Base-by-base conservation (phyloP, 2,888 invertebrate genomes). In the Oegoconia quadripuncta region DNA sequence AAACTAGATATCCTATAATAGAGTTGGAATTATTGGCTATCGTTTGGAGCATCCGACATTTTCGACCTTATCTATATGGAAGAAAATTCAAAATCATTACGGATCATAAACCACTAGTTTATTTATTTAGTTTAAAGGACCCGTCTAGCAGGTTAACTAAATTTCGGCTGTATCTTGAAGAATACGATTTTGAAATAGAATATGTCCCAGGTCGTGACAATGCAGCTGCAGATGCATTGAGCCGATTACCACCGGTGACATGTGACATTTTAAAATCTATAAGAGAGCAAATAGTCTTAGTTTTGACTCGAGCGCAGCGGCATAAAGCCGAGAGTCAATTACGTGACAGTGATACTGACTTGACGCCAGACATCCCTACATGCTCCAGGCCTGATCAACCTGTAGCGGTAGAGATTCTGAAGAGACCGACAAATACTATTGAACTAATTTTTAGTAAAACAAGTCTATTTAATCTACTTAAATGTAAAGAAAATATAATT, bases 91-190 rank as follows among this genome's bases (percentile, higher is more conserved):
- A 28, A 9, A 14, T 28, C 4, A 3, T 13, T 4, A 28, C 28
- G 3, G 28, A 28, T 14, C 28, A 28, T 9, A 28, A 28, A 13
- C 28, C 28, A 20, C 5, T n/a, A n/a, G n/a, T n/a, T n/a, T n/a
- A 42, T 43, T 28, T 53, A 7, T 46, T 46, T 27, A 41, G 39
- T 7, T 17, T 48, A 9, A 48, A 43, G 18, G 43, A 48, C 16
- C 46, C 48, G 0, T 37, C 34, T n/a, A 48, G 40, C 2, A 20
- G 45, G 16, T 27, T 52, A 2, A 44, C 43, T 1, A 41, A 47
- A 8, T 51, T 48, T 44, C 3, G 43, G 3, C 12, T 51, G 6
- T 33, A 20, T 8, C 23, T 45, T 13, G 37, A 31, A 22, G 40
- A 44, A 28, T 42, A 41, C 20, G 31, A 45, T 18, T 41, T 48